phyloP scores from a whole-genome alignment of 2,797 vertebrate species.

The Esox lucius region DNA sequence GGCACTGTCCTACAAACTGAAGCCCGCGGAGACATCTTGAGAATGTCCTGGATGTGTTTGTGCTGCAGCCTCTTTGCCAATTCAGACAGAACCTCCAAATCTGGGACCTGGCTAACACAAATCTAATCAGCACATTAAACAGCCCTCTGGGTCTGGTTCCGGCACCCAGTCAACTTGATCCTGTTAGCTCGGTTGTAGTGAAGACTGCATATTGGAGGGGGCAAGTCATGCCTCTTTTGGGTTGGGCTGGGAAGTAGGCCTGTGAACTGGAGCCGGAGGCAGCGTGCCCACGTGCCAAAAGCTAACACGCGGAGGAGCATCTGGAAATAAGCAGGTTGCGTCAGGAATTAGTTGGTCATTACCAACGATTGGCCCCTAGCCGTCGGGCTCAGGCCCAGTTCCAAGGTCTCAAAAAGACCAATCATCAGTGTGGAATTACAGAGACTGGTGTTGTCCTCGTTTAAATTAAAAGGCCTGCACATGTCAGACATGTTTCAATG shows the following conservation, averaged over 20 bases:
- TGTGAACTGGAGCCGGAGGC: slow-evolving; percentile 10
- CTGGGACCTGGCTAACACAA: neutral
- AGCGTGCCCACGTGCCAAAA: slow-evolving; percentile 2
- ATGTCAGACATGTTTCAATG: slow-evolving; percentile 7
- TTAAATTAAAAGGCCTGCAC: neutral
- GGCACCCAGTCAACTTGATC: neutral
- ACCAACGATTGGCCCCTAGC: slow-evolving; percentile 9
- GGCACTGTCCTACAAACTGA: neutral
- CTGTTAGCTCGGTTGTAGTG: neutral
- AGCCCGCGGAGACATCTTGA: neutral
- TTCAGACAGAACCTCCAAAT: neutral
- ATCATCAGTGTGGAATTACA: neutral
- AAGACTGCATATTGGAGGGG: neutral
- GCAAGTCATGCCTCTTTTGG: neutral
- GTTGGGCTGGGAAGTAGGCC: neutral
- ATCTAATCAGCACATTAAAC: neutral
- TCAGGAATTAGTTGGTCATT: slow-evolving; percentile 25
- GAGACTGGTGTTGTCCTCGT: neutral
- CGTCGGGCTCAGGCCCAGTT: slow-evolving; percentile 33
- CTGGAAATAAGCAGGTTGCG: slow-evolving; percentile 25
- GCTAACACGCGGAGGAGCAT: slow-evolving; percentile 1
- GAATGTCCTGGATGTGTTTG: neutral
- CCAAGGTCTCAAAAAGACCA: neutral
- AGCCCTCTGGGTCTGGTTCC: neutral
- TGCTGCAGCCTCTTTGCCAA: neutral